These are phyloP conservation scores for Colletes latitarsis DNA, from an alignment of 1,140 invertebrate species.

Conservation along the genomic window DNA sequence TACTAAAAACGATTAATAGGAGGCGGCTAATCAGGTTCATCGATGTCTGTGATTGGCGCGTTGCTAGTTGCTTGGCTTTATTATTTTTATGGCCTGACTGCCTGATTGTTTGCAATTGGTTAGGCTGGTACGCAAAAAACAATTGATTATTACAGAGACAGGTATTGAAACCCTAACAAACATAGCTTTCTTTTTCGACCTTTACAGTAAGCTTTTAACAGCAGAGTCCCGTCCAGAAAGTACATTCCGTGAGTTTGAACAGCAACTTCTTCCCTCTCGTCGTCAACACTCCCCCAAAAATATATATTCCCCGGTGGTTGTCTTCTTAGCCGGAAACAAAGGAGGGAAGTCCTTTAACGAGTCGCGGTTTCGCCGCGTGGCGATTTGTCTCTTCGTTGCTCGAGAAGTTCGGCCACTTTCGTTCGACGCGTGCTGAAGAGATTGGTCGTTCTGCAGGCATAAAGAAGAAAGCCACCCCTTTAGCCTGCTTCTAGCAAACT, in stretches of 20 bases:
- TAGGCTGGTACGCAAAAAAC: too few species aligned
- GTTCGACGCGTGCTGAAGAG: conserved; percentile 65
- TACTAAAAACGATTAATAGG: too few species aligned
- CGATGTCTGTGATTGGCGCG: too few species aligned
- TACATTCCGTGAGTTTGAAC: not conserved
- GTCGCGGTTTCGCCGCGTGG: conserved; percentile 30
- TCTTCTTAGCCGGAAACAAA: not conserved
- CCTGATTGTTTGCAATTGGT: too few species aligned
- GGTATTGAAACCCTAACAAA: too few species aligned
- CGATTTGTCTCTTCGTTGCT: conserved; percentile 54
- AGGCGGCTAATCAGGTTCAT: too few species aligned
- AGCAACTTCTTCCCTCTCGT: not conserved
- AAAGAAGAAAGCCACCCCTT: conserved; percentile 63
- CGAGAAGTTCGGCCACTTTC: conserved; percentile 62
- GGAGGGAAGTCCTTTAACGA: conserved; percentile 43
- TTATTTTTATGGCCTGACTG: too few species aligned
- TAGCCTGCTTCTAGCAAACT: conserved; percentile 43
- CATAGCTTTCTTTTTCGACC: too few species aligned
- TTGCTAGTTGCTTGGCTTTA: too few species aligned
- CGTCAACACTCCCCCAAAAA: conserved; percentile 15
- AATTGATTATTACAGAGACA: too few species aligned
- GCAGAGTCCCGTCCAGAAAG: not conserved
- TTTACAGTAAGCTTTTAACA: too few species aligned
- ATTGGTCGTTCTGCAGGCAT: conserved; percentile 60
- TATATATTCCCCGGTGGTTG: conserved; percentile 17